These are phyloP conservation scores for Drosophila infuscata DNA, from an alignment of 2,888 invertebrate species.

Conservation along the genomic window DNA sequence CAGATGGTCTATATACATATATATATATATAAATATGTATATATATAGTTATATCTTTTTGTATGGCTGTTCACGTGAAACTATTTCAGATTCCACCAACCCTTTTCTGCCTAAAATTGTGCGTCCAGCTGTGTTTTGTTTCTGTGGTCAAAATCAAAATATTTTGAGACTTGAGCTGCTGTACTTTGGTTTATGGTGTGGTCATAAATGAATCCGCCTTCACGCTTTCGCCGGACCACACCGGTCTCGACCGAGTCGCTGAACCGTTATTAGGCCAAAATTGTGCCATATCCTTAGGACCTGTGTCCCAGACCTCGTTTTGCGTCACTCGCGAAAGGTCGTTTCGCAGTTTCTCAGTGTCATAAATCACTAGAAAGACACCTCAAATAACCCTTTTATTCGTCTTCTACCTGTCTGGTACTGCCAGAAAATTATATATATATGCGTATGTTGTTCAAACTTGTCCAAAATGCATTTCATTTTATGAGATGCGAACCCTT, in stretches of 20 bases:
- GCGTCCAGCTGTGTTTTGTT: slow-evolving; percentile 49
- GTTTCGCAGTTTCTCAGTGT: slow-evolving; percentile 18
- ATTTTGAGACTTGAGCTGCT: slow-evolving; percentile 77
- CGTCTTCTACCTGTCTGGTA: slow-evolving; percentile 43
- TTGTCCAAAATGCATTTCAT: slow-evolving; percentile 20
- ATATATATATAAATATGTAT: background rate
- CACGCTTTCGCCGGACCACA: slow-evolving; percentile 59
- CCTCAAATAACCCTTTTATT: slow-evolving; percentile 55
- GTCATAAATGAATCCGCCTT: slow-evolving; percentile 70
- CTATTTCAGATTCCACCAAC: slow-evolving; percentile 41
- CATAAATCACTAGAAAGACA: slow-evolving; percentile 62
- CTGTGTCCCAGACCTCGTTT: slow-evolving; percentile 40
- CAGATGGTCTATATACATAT: slow-evolving; percentile 27
- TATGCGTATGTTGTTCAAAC: slow-evolving; percentile 19
- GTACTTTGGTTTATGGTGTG: slow-evolving; percentile 68
- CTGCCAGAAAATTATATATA: slow-evolving; percentile 5
- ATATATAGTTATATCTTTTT: slow-evolving; percentile 32
- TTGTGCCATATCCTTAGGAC: slow-evolving; percentile 8
- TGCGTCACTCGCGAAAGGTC: slow-evolving; percentile 57
- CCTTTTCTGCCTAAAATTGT: slow-evolving; percentile 37
- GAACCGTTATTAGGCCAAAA: slow-evolving; percentile 42
- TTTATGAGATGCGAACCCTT: slow-evolving; percentile 17
- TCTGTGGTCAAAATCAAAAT: slow-evolving; percentile 73
- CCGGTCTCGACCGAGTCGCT: slow-evolving; percentile 6
- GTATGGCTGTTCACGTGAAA: background rate